Conservation (phyloP, 2,113 vertebrate species). For the Paracanthobrama guichenoti region DNA sequence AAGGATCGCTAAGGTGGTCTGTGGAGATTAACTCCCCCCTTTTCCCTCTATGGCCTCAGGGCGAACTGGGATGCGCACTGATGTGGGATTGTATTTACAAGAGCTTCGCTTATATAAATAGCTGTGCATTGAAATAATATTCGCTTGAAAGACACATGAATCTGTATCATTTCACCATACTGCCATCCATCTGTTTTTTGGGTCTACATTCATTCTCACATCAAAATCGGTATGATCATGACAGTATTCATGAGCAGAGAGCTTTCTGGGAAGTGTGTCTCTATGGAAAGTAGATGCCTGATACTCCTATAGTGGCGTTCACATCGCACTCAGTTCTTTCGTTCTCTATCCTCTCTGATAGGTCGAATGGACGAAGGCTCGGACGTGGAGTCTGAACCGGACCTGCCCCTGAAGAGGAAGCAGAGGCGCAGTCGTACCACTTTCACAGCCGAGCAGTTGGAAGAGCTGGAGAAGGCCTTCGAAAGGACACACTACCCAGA, state of each 20-base stretch:
- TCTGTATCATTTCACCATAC: conserved; percentile 43
- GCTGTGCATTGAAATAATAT: conserved; percentile 51
- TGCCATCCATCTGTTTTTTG: background rate
- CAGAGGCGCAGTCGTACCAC: conserved; percentile 94
- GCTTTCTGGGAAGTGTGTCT: background rate
- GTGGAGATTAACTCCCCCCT: conserved; percentile 65
- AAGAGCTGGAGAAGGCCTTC: conserved; percentile 96
- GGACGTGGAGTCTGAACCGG: conserved; percentile 93
- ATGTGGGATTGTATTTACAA: conserved; percentile 55
- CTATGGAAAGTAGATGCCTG: background rate
- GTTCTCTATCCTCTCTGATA: background rate
- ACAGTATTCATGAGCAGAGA: background rate
- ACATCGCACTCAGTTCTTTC: background rate
- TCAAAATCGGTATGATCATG: conserved; percentile 29
- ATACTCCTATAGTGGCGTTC: background rate
- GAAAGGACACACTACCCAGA: conserved; percentile 97
- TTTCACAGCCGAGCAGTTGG: conserved; percentile 94
- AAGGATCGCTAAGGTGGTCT: conserved; percentile 70
- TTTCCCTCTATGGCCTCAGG: conserved; percentile 48
- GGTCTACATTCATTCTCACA: background rate
- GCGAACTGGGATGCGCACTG: conserved; percentile 58
- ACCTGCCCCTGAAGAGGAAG: conserved; percentile 95
- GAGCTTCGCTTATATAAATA: conserved; percentile 60
- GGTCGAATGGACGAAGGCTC: conserved; percentile 90
- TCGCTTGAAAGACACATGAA: conserved; percentile 44